phyloP scores from a whole-genome alignment of 2,113 vertebrate species.

The Malurus melanocephalus region DNA sequence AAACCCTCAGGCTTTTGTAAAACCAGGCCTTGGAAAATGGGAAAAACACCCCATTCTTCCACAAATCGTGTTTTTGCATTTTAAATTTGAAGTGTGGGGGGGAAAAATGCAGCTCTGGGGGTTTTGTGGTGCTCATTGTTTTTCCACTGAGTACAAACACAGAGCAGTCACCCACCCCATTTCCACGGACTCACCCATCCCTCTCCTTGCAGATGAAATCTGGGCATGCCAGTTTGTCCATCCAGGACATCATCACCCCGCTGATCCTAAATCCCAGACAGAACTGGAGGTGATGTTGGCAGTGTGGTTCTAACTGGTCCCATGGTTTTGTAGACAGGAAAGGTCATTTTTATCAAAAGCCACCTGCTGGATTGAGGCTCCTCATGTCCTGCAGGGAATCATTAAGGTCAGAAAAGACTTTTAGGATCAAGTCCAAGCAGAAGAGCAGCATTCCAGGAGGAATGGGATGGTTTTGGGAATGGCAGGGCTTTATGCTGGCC shows the following conservation, averaged over 20 bases:
- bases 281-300: constrained; percentile 75
- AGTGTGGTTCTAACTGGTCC: constrained; percentile 68
- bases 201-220: constrained; percentile 64
- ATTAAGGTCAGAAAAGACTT: neutral
- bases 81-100: fast-evolving
- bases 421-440: neutral
- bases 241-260: constrained; percentile 63
- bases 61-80: neutral
- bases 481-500: neutral
- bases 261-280: constrained; percentile 60
- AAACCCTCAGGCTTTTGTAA: neutral
- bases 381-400: neutral
- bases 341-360: neutral
- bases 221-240: constrained; percentile 14
- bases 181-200: neutral
- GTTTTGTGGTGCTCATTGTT: neutral
- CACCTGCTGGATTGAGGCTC: neutral
- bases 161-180: fast-evolving
- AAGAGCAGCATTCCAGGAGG: neutral
- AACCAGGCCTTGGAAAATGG: neutral
- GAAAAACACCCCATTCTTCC: neutral
- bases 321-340: fast-evolving
- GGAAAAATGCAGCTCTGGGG: neutral
- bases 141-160: fast-evolving
- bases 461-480: neutral